A percentile compares a stretch with the other conserved stretches of the same genome.
phyloP scores from a whole-genome alignment of 2,888 invertebrate genomes.

The Esperia sulphurella region DNA sequence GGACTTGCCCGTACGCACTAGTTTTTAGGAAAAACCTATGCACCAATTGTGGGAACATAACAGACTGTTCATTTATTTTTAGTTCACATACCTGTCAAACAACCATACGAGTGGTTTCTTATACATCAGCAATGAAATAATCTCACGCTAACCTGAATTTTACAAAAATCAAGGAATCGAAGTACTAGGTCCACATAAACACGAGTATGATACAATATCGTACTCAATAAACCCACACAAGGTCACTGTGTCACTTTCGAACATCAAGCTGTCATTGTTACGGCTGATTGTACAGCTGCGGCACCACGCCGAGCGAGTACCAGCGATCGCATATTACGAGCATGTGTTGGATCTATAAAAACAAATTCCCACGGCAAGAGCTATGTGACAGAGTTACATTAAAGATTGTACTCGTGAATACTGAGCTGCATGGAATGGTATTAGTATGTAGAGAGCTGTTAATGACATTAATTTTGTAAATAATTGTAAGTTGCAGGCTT shows the following conservation, averaged over 20 bases:
- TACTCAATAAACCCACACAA: conserved; percentile 5
- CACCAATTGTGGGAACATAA: too few relatives aligned
- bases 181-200: neutral
- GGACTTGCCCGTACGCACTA: too few relatives aligned
- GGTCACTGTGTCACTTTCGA: conserved; percentile 14
- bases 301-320: neutral
- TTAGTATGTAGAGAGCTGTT: too few relatives aligned
- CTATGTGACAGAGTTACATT: neutral
- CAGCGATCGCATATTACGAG: conserved; percentile 7
- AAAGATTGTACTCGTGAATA: neutral
- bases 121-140: too few relatives aligned
- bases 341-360: conserved; percentile 36
- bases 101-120: too few relatives aligned
- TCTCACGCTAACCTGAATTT: too few relatives aligned
- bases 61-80: too few relatives aligned
- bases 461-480: too few relatives aligned
- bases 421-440: too few relatives aligned
- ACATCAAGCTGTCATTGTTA: neutral
- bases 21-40: too few relatives aligned
- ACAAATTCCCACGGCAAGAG: conserved; percentile 34
- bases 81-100: too few relatives aligned
- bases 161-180: neutral
- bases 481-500: too few relatives aligned
- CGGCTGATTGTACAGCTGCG: neutral
- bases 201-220: conserved; percentile 7